Base-by-base conservation (phyloP, 2,797 vertebrate genomes). In the Phylloscopus collybita region DNA sequence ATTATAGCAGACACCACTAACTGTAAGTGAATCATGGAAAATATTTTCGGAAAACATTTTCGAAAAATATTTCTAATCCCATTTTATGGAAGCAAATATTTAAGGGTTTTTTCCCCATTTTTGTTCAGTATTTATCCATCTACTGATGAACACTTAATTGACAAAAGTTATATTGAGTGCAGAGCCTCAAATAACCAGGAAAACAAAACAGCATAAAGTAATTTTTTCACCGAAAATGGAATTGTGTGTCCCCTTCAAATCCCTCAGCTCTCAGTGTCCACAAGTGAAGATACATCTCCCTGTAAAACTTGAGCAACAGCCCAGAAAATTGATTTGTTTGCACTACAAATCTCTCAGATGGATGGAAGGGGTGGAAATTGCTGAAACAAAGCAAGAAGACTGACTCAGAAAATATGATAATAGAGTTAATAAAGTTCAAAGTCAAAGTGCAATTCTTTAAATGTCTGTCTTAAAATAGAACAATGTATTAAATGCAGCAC, bases 281-380 rank as follows among this genome's bases (percentile, higher is more conserved):
- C 34, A 50, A 34, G 19, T 56, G 29, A 59, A 93, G 54, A 66
- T n/a, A 76, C 0, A 5, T 79, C n/a, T 86, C 53, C 50, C 30
- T 42, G 22, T 62, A 57, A 85, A 87, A 80, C 53, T 18, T 91
- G 71, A 95, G 50, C 44, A 91, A 47, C 14, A 80, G 64, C 42
- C 40, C 45, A 89, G 86, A 82, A 94, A 95, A 93, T 80, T 62
- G 51, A 76, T 92, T 94, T 91, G 29, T 82, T 94, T 92, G 80
- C 34, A 78, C 74, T 61, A 82, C 80, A 93, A 73, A 82, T 61
- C 71, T 86, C 62, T 80, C 45, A 87, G 59, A 81, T 61, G 82
- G 60, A 50, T 59, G 50, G 91, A 87, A 90, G 10, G 10, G 78
- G 79, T 76, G 15, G 42, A 88, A 95, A 69, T 56, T 54, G 23